A percentile compares a stretch with the other conserved stretches of the same genome.
Evolutionary conservation across 2,113 vertebrate genomes (phyloP).

Genomic region (Corythaixoides concolor): DNA sequence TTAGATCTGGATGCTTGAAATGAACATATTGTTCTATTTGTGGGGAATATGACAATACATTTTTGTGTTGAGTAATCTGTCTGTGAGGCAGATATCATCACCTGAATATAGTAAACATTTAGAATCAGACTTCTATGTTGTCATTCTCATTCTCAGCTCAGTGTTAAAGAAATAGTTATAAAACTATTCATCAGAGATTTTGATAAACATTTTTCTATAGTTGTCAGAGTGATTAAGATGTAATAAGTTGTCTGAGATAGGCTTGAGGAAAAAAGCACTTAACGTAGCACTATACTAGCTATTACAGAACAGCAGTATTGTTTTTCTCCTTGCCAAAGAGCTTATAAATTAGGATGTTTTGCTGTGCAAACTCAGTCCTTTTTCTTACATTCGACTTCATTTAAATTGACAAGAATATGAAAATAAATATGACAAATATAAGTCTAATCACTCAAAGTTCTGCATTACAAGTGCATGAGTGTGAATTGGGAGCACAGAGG

Average conservation of each 20-base stretch:
- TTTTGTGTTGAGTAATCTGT: background rate
- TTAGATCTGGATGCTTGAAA: background rate
- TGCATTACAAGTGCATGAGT: background rate
- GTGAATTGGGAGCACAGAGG: background rate
- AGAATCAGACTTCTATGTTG: background rate
- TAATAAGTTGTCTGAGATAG: background rate
- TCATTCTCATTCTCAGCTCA: background rate
- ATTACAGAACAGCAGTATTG: background rate
- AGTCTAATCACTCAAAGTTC: background rate
- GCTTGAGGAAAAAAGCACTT: background rate
- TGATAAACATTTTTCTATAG: background rate
- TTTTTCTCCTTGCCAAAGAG: background rate
- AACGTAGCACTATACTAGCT: accelerated
- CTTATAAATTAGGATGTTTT: background rate
- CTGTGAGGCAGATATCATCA: background rate
- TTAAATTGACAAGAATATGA: background rate
- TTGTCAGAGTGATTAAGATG: background rate
- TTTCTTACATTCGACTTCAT: background rate
- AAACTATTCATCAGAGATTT: background rate
- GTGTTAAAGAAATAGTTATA: background rate
- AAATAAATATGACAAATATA: background rate
- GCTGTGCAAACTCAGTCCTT: background rate
- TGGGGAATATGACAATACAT: background rate
- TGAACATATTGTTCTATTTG: background rate
- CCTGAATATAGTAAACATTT: background rate